These are phyloP conservation scores for Dicrostonyx torquatus DNA, from an alignment of 2,797 vertebrate species.

Conservation along the genomic window DNA sequence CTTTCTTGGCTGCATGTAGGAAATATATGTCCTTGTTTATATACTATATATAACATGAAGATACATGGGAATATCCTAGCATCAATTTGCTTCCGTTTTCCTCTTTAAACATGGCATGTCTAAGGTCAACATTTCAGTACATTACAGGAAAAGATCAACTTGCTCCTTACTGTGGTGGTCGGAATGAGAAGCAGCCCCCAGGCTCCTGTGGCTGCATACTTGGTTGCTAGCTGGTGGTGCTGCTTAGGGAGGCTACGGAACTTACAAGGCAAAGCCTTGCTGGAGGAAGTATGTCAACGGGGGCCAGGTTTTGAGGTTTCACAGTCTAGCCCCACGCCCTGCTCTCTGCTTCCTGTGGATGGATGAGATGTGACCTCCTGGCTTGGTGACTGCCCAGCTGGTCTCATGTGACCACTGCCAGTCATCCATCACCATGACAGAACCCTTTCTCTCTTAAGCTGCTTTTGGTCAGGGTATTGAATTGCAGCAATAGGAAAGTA, in stretches of 20 bases:
- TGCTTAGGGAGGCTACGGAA: neutral
- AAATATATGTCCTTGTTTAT: conserved; percentile 68
- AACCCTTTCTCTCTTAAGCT: neutral
- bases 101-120: conserved; percentile 46
- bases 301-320: neutral
- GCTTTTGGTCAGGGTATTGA: neutral
- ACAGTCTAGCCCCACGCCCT: neutral
- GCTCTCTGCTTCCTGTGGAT: neutral
- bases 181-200: neutral
- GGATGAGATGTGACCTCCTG: neutral
- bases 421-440: too few relatives aligned
- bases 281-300: neutral
- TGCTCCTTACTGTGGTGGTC: neutral
- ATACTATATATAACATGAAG: neutral
- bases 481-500: neutral
- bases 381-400: neutral
- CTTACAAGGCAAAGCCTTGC: neutral
- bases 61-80: conserved; percentile 54
- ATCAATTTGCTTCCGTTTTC: conserved; percentile 68
- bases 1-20: conserved; percentile 57
- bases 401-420: neutral
- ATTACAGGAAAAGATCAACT: neutral
- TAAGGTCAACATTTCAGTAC: conserved; percentile 17
- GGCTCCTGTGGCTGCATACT: neutral
- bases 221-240: neutral